These are phyloP conservation scores for Panorpa germanica DNA, from an alignment of 2,888 invertebrate species.

Conservation along the genomic window DNA sequence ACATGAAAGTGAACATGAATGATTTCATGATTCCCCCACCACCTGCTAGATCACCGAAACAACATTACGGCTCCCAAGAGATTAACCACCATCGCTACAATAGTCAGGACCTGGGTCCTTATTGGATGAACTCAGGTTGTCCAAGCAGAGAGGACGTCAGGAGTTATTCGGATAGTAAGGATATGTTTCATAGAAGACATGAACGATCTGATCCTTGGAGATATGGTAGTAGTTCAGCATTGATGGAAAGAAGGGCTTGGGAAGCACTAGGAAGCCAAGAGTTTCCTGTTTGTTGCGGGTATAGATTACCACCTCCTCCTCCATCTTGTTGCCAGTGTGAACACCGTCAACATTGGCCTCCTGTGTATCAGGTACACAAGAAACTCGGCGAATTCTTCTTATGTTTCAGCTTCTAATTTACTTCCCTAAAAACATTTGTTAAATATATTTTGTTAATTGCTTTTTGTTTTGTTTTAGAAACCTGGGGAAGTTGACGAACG, in stretches of 20 bases:
- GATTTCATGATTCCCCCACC: too few relatives aligned
- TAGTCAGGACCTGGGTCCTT: slow-evolving; percentile 6
- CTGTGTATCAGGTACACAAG: too few relatives aligned
- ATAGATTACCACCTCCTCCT: slow-evolving; percentile 8
- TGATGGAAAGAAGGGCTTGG: too few relatives aligned
- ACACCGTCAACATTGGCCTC: slow-evolving; percentile 8
- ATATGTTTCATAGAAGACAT: slow-evolving; percentile 37
- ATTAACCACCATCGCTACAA: slow-evolving; percentile 8
- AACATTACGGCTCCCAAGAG: too few relatives aligned
- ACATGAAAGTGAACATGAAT: too few relatives aligned
- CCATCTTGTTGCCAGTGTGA: slow-evolving; percentile 11
- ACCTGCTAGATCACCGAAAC: too few relatives aligned
- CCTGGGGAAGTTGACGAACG: slow-evolving; percentile 61
- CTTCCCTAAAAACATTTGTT: slow-evolving; percentile 2
- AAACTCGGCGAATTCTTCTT: not conserved
- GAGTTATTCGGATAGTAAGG: too few relatives aligned
- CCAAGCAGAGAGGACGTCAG: slow-evolving; percentile 25
- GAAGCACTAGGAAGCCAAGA: slow-evolving; percentile 8
- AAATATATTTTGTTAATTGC: slow-evolving; percentile 4
- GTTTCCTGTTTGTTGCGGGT: slow-evolving; percentile 5
- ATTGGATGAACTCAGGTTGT: slow-evolving; percentile 21
- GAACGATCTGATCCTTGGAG: slow-evolving; percentile 27
- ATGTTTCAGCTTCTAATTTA: not conserved
- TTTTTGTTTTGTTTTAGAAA: slow-evolving; percentile 28
- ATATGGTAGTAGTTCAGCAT: slow-evolving; percentile 26